Percentiles rank a stretch among this genome's conserved stretches.
phyloP scores from a whole-genome alignment of 2,797 vertebrate genomes.

The Danio aesculapii region DNA sequence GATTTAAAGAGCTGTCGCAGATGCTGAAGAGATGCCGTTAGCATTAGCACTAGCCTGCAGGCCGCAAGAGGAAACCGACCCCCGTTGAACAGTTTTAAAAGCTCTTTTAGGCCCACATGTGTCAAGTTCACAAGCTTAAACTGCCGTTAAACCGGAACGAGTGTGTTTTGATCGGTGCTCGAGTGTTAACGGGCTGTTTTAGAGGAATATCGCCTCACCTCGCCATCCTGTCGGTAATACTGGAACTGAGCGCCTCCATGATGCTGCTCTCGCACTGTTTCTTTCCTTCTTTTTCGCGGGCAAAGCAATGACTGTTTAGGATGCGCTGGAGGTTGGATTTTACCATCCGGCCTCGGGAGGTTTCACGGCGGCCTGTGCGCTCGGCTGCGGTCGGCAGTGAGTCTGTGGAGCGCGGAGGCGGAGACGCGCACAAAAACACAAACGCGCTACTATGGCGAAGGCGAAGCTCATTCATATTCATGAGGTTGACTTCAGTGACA shows the following conservation, averaged over 20 bases:
- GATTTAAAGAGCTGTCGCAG: neutral
- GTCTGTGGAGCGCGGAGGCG: conserved; percentile 54
- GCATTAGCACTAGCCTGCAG: conserved; percentile 16
- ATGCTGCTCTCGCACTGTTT: conserved; percentile 65
- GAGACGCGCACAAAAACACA: conserved; percentile 1
- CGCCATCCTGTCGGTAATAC: conserved; percentile 82
- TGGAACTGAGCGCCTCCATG: conserved; percentile 80
- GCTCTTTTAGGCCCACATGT: too few species aligned
- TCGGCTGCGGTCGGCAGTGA: conserved; percentile 69
- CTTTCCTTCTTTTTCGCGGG: conserved; percentile 88
- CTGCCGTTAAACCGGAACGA: too few species aligned
- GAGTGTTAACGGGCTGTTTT: neutral
- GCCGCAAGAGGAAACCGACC: neutral
- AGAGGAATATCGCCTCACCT: conserved; percentile 74
- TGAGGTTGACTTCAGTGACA: neutral
- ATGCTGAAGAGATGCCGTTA: neutral
- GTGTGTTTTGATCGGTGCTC: neutral
- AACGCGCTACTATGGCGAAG: conserved; percentile 15
- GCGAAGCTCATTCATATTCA: neutral
- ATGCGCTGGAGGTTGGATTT: conserved; percentile 91
- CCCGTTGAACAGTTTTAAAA: too few species aligned
- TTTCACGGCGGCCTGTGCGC: conserved; percentile 78
- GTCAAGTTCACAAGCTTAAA: too few species aligned
- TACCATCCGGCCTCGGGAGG: conserved; percentile 87
- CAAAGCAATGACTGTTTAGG: conserved; percentile 89